phyloP scores from a whole-genome alignment of 2,888 invertebrate species.

The Cybosia mesomella region DNA sequence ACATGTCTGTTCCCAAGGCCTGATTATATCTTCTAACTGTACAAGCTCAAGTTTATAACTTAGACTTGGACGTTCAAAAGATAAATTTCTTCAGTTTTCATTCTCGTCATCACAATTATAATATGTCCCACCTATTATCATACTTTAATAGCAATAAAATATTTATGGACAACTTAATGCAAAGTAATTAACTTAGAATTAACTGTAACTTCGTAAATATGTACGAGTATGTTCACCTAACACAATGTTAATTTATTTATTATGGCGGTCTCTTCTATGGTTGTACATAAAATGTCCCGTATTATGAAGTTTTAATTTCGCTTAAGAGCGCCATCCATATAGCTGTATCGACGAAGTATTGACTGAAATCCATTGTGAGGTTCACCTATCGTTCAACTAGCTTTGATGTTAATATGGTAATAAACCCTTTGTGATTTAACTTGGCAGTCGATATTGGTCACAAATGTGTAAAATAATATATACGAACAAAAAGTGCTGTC shows the following conservation, averaged over 20 bases:
- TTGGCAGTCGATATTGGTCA: too few relatives aligned
- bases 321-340: not conserved
- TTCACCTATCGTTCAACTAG: not conserved
- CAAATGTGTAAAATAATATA: too few relatives aligned
- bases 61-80: conserved; percentile 8
- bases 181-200: conserved; percentile 22
- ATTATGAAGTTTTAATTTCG: conserved; percentile 19
- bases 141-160: conserved; percentile 31
- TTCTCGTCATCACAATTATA: conserved; percentile 27
- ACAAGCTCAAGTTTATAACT: conserved; percentile 9
- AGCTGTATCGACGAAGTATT: not conserved
- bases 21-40: conserved; percentile 17
- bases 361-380: not conserved
- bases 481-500: too few relatives aligned
- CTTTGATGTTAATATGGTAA: not conserved
- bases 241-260: conserved; percentile 21
- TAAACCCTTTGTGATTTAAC: too few relatives aligned
- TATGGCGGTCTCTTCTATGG: conserved; percentile 21
- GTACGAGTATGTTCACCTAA: conserved; percentile 14
- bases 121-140: conserved; percentile 20
- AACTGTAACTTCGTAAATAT: conserved; percentile 23
- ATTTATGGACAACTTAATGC: conserved; percentile 33
- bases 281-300: conserved; percentile 25
- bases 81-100: conserved; percentile 24
- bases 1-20: not conserved